phyloP scores from a whole-genome alignment of 2,888 invertebrate genomes.

The Drosophila eohydei region DNA sequence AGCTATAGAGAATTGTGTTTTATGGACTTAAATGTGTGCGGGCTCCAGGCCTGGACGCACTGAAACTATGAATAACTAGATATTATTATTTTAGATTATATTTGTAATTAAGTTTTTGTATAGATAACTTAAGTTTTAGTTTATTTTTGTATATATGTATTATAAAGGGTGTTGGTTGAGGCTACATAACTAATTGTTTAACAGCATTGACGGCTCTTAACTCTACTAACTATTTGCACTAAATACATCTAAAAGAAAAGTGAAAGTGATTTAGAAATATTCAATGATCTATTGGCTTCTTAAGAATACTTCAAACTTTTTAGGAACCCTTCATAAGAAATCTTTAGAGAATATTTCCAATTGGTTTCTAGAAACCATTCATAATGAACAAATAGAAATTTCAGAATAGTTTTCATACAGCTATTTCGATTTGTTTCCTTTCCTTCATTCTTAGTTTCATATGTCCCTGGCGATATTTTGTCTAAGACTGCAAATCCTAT shows the following conservation, averaged over 20 bases:
- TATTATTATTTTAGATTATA: conserved; percentile 4
- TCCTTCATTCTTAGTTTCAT: not conserved
- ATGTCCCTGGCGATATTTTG: not conserved
- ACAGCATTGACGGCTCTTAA: not conserved
- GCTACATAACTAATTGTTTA: not conserved
- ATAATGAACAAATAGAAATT: not conserved
- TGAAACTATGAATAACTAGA: not conserved
- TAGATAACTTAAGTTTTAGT: conserved; percentile 9
- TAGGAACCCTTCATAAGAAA: not conserved
- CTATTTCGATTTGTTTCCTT: not conserved
- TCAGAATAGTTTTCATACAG: not conserved
- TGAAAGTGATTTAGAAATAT: not conserved
- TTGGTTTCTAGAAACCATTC: not conserved
- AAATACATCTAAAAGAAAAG: not conserved
- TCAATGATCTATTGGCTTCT: not conserved
- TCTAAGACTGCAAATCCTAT: not conserved
- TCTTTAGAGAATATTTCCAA: not conserved
- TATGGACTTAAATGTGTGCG: not conserved
- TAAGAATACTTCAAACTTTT: not conserved
- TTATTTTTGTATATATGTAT: not conserved
- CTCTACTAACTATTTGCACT: conserved; percentile 23
- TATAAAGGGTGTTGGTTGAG: conserved; percentile 17
- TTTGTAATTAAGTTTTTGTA: conserved; percentile 19
- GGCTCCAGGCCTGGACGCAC: not conserved
- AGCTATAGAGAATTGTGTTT: not conserved